phyloP scores from a whole-genome alignment of 2,888 invertebrate species.

The Euplagia quadripunctaria region DNA sequence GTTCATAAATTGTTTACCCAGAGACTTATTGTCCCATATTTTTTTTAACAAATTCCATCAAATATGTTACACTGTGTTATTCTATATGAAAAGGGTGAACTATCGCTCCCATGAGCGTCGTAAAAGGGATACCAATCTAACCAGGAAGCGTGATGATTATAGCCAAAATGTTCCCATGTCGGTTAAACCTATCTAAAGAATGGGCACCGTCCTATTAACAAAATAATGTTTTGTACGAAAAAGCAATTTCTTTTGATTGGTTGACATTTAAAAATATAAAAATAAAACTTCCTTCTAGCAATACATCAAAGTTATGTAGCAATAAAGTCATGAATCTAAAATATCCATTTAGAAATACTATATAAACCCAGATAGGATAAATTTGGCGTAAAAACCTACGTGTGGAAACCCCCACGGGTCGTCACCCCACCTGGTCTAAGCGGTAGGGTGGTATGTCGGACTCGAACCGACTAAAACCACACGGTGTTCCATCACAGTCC shows the following conservation, averaged over 20 bases:
- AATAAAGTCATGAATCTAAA: too few relatives aligned
- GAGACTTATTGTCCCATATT: constrained; percentile 16
- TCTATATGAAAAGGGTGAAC: constrained; percentile 25
- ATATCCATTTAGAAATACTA: too few relatives aligned
- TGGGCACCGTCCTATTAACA: background rate
- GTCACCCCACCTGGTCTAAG: too few relatives aligned
- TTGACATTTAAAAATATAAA: background rate
- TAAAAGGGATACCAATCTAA: constrained; percentile 36
- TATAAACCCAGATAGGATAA: too few relatives aligned
- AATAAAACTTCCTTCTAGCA: too few relatives aligned
- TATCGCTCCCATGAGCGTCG: constrained; percentile 39
- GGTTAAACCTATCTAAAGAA: constrained; percentile 9
- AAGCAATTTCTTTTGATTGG: background rate
- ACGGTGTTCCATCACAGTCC: too few relatives aligned
- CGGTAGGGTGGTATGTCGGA: too few relatives aligned
- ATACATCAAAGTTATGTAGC: too few relatives aligned
- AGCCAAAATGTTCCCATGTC: constrained; percentile 22
- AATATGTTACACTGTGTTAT: constrained; percentile 20
- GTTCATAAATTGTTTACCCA: background rate
- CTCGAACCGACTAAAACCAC: too few relatives aligned
- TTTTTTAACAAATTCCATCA: constrained; percentile 37
- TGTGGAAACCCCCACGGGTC: too few relatives aligned
- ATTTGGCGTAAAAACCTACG: too few relatives aligned
- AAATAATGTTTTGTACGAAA: background rate
- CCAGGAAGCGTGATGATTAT: constrained; percentile 29